Evolutionary conservation across 1,140 invertebrate genomes (phyloP), one percentile per base, ranked within the genome.

Genomic region (Lepidurus arcticus): DNA sequence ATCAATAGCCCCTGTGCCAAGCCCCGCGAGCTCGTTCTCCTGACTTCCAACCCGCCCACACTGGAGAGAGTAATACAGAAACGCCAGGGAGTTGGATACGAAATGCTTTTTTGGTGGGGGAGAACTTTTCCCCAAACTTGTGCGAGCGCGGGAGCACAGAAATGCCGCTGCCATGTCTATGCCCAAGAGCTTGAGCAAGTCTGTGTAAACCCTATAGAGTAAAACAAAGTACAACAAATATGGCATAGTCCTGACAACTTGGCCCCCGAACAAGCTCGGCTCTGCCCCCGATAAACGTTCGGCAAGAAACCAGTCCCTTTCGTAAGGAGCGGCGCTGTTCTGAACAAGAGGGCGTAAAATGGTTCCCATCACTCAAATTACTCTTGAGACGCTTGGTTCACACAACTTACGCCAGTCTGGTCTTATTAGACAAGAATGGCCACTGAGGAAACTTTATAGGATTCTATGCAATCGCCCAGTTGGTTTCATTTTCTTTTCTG

Each of bases 1-100:
- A 65, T 65, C 53, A 65, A 65, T 65, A 65, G 53, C 53, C 53
- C 53, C 53, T 65, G 53, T 65, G 53, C 53, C 53, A 65, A 65
- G 53, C 53, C 53, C 53, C 53, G 21, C 13, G 53, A 21, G 53
- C 21, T 13, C 21, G 53, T 65, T 65, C 4, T 65, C 53, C 53
- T 65, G 53, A 65, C 53, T 65, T 34, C 53, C 16, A 65, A 65
- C 53, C 16, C 53, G 53, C 53, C 53, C 53, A 65, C 53, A 65
- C 21, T 7, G 16, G 45, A 47, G 7, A 47, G 45, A 7, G 53
- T n/a, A 21, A 21, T 13, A 65, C 13, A 65, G 21, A 5, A 7
- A 21, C 16, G n/a, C 21, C 16, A 13, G 53, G n/a, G 53, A 65
- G 21, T 65, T 21, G 53, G 45, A n/a, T 21, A 16, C 53, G 53